Evolutionary conservation across 1,140 invertebrate species (phyloP), one percentile per base, ranked within the genome.

Genomic region (Tribolium madens): DNA sequence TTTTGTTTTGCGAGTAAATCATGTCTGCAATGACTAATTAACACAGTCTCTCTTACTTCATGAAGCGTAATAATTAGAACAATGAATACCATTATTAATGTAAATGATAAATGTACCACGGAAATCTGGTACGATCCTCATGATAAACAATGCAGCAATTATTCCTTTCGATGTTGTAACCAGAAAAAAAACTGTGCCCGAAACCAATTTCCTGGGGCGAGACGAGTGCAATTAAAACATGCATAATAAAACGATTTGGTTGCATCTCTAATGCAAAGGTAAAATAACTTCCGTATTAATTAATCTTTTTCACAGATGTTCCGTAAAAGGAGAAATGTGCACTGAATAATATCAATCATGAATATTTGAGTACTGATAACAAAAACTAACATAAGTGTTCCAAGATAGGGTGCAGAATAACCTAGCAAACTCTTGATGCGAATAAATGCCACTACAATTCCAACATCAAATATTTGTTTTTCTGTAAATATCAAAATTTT

Each of bases 241-340:
- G 46, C 21, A 72, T 50, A 72, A 72, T 72, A 72, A 72, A 72
- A 72, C 46, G 50, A 72, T 52, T 72, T 72, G 46, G 50, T 31
- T 72, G 47, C 70, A 52, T 72, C 42, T 52, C 36, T 72, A 50
- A 72, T 52, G 70, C 21, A 31, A 48, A 33, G 17, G 46, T 47
- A 47, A 33, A 21, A 26, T 64, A 21, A 72, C 50, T 72, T 72
- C 70, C 70, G 70, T 17, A 50, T 72, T 47, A 72, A 72, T 72
- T 72, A 72, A 72, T 52, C 68, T 71, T 72, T 50, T 72, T 72
- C 70, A 26, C 21, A 26, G 21, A 26, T 26, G 21, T 26, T 4
- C 21, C 21, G 21, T 26, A 26, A 26, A 26, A 26, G 21, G 21
- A 26, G 21, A 26, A 26, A 26, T 26, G 6, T 26, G 21, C 21